Evolutionary conservation across 1,140 invertebrate species (phyloP).

Genomic region (Pseudomyrmex gracilis): DNA sequence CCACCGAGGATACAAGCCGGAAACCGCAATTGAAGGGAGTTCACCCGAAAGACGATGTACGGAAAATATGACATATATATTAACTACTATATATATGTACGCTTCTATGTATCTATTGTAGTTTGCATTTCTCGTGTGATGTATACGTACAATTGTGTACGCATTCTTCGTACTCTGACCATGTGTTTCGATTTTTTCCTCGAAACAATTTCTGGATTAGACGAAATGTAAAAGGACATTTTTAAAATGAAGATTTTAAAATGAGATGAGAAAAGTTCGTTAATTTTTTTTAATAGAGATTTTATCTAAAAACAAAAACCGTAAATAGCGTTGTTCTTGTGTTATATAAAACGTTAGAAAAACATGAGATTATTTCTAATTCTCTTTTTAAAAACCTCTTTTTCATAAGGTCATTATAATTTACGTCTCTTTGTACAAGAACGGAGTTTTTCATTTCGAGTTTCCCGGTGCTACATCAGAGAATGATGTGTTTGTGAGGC

Average conservation of each 20-base stretch:
- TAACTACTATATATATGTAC: not conserved
- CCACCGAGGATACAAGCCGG: constrained; percentile 29
- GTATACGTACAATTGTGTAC: not conserved
- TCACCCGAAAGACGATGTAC: constrained; percentile 32
- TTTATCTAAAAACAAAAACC: too few relatives aligned
- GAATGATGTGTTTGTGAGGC: not conserved
- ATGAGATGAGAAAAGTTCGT: too few relatives aligned
- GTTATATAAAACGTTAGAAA: too few relatives aligned
- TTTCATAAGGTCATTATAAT: not conserved
- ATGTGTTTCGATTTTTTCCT: too few relatives aligned
- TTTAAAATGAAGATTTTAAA: too few relatives aligned
- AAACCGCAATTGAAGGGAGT: constrained; percentile 47
- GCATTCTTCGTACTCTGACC: not conserved
- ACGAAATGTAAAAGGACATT: too few relatives aligned
- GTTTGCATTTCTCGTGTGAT: too few relatives aligned
- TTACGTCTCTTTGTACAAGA: not conserved
- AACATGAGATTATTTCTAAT: too few relatives aligned
- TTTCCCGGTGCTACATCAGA: not conserved
- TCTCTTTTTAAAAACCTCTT: not conserved
- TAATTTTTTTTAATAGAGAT: too few relatives aligned
- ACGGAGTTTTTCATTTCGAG: not conserved
- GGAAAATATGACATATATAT: constrained; percentile 5
- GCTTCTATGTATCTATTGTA: not conserved
- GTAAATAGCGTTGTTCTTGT: too few relatives aligned
- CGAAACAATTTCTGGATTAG: too few relatives aligned